phyloP scores from a whole-genome alignment of 2,113 vertebrate genomes.

The Callionymus lyra region DNA sequence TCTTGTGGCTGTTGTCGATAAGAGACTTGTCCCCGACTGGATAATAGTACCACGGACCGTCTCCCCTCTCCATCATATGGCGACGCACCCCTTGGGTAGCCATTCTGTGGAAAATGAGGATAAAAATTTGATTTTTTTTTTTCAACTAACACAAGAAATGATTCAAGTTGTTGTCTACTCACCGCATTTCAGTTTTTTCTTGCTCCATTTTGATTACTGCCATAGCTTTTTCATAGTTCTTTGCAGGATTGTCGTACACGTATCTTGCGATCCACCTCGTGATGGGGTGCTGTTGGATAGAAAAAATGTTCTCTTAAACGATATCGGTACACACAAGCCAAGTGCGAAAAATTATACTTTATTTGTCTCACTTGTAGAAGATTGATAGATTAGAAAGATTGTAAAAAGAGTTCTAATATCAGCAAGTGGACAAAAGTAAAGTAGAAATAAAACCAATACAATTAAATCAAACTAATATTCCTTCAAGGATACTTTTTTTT shows the following conservation, averaged over 20 bases:
- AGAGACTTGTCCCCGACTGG: slow-evolving; percentile 69
- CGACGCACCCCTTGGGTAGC: slow-evolving; percentile 67
- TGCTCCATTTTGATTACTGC: slow-evolving; percentile 71
- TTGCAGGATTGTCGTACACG: slow-evolving; percentile 74
- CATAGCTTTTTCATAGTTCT: slow-evolving; percentile 86
- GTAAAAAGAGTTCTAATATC: too few relatives aligned
- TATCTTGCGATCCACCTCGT: slow-evolving; percentile 79
- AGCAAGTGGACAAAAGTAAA: too few relatives aligned
- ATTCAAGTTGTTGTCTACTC: slow-evolving; percentile 8
- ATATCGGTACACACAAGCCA: not conserved
- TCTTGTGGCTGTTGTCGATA: slow-evolving; percentile 70
- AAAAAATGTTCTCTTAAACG: slow-evolving; percentile 3
- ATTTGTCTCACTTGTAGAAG: too few relatives aligned
- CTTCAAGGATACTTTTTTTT: too few relatives aligned
- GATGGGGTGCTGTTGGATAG: slow-evolving; percentile 79
- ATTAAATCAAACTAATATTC: too few relatives aligned
- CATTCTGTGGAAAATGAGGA: slow-evolving; percentile 53
- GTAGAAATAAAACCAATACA: too few relatives aligned
- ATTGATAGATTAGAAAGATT: too few relatives aligned
- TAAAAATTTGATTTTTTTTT: too few relatives aligned
- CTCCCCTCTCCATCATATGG: slow-evolving; percentile 79
- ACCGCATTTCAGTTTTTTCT: slow-evolving; percentile 80
- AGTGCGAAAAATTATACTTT: not conserved
- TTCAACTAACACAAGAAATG: not conserved
- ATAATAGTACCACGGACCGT: slow-evolving; percentile 83